Conservation (phyloP, 1,140 invertebrate genomes). For the Nylanderia fulva region DNA sequence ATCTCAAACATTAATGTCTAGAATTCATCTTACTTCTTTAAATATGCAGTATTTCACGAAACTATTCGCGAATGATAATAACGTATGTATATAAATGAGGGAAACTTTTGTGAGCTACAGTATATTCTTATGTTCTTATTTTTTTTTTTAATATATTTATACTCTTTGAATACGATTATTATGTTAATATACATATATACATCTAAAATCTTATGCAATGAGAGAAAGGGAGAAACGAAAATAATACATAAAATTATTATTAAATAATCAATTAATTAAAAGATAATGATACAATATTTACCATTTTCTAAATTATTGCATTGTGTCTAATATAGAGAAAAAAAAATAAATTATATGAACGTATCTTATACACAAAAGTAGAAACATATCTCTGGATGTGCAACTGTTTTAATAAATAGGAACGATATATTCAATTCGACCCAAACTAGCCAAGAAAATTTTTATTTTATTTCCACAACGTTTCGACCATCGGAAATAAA, state of each 20-base stretch:
- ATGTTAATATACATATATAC: background rate
- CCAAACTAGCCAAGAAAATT: too few relatives aligned
- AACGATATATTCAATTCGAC: too few relatives aligned
- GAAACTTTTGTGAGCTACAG: background rate
- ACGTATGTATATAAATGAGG: slow-evolving; percentile 19
- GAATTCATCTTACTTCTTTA: slow-evolving; percentile 20
- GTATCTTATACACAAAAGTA: background rate
- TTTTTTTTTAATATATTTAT: slow-evolving; percentile 12
- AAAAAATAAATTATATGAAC: background rate
- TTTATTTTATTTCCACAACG: too few relatives aligned
- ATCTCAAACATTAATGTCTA: slow-evolving; percentile 32
- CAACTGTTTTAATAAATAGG: background rate
- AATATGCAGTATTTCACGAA: slow-evolving; percentile 1
- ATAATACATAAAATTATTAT: too few relatives aligned
- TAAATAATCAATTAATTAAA: background rate
- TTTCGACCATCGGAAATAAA: too few relatives aligned
- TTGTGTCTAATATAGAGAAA: background rate
- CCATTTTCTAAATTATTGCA: background rate
- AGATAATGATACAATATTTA: slow-evolving; percentile 17
- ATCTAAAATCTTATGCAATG: background rate
- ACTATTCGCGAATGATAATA: slow-evolving; percentile 9
- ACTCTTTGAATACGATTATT: background rate
- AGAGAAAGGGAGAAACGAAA: too few relatives aligned
- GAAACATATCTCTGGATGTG: background rate
- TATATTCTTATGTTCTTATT: slow-evolving; percentile 13